Conservation (phyloP, 1,140 invertebrate genomes). For the Lasaia peninsularis region DNA sequence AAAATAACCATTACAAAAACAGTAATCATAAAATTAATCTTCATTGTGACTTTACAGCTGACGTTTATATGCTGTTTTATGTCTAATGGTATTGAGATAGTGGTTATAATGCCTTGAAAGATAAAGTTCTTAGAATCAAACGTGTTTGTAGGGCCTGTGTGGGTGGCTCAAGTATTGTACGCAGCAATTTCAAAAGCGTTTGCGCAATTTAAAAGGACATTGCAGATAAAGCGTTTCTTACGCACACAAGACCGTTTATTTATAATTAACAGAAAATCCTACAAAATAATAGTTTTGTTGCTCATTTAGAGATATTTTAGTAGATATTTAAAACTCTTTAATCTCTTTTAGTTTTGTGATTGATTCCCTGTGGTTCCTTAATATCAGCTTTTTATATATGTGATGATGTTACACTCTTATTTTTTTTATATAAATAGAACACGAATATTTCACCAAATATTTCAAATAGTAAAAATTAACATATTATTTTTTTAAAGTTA, state of each 20-base stretch:
- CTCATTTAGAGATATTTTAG: background rate
- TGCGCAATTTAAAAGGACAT: constrained; percentile 30
- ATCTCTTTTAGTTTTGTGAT: background rate
- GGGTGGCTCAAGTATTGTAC: constrained; percentile 31
- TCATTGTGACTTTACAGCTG: constrained; percentile 21
- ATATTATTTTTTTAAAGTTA: too few species aligned
- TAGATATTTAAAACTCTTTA: background rate
- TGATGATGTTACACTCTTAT: too few species aligned
- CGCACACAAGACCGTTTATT: constrained; percentile 11
- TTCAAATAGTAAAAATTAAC: too few species aligned
- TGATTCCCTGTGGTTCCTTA: too few species aligned
- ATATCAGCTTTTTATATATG: too few species aligned
- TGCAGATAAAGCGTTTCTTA: constrained; percentile 23
- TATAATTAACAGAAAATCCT: constrained; percentile 18
- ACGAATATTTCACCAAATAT: too few species aligned
- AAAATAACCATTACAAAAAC: constrained; percentile 25
- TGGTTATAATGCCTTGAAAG: background rate
- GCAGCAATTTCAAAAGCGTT: constrained; percentile 34
- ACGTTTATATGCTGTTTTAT: background rate
- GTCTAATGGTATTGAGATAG: background rate
- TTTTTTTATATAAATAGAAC: too few species aligned
- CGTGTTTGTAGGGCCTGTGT: constrained; percentile 29
- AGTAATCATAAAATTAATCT: constrained; percentile 37
- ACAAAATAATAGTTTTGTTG: too few species aligned
- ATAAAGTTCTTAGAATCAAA: constrained; percentile 8